These are phyloP conservation scores for Vicugna pacos DNA, from an alignment of 2,113 vertebrate genomes.

Conservation along the genomic window DNA sequence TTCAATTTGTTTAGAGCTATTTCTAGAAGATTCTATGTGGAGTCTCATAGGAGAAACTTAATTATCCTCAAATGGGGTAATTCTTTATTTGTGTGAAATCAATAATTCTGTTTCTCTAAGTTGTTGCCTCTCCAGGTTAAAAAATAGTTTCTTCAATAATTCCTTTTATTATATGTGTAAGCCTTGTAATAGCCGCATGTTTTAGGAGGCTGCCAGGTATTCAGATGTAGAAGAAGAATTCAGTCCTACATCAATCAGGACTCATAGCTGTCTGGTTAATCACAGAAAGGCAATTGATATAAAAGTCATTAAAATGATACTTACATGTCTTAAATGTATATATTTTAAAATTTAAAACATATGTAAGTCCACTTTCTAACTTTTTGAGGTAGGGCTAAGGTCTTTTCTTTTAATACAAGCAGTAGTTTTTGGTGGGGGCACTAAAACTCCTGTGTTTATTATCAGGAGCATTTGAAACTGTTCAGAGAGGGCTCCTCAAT, in stretches of 20 bases:
- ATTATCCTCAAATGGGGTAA: constrained; percentile 34
- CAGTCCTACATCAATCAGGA: background rate
- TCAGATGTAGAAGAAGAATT: background rate
- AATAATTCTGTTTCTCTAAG: constrained; percentile 44
- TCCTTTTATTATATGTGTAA: background rate
- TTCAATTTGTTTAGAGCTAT: constrained; percentile 57
- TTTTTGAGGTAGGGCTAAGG: background rate
- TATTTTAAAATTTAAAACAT: constrained; percentile 28
- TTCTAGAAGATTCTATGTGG: constrained; percentile 56
- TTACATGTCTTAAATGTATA: background rate
- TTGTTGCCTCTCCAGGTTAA: constrained; percentile 10
- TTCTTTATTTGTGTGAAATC: background rate
- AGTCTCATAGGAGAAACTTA: constrained; percentile 43
- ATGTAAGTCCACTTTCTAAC: background rate
- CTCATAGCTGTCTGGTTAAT: background rate
- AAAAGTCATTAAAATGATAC: background rate
- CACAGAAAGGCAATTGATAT: background rate
- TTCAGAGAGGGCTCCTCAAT: background rate
- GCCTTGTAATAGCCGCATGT: background rate
- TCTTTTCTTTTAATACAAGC: background rate
- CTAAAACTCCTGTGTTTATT: background rate
- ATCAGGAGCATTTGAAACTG: background rate
- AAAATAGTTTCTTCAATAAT: constrained; percentile 4
- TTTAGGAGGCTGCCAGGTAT: background rate
- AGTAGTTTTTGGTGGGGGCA: background rate